A percentile compares a stretch with the other conserved stretches of the same genome.
Conservation (phyloP, 1,140 invertebrate species). For the Tetragonula clypearis region DNA sequence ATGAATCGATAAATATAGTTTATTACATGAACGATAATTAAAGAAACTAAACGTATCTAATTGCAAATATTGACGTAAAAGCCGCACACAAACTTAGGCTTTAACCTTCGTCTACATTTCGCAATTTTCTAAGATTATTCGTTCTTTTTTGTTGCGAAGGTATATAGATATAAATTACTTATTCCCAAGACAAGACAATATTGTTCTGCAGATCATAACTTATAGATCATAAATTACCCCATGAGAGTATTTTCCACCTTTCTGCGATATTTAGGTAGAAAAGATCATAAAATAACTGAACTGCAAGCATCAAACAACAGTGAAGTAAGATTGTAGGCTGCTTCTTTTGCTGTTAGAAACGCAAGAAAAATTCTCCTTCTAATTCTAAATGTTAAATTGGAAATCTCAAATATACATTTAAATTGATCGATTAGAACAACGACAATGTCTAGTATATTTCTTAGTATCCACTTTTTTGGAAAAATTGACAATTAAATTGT, state of each 20-base stretch:
- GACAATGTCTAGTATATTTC: not conserved
- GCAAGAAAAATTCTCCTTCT: not conserved
- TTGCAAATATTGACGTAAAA: not conserved
- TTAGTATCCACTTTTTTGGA: too few relatives aligned
- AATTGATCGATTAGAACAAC: not conserved
- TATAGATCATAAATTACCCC: too few relatives aligned
- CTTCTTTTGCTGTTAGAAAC: not conserved
- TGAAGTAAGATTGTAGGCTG: not conserved
- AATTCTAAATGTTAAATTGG: too few relatives aligned
- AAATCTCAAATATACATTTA: not conserved
- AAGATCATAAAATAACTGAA: not conserved
- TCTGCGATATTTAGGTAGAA: not conserved
- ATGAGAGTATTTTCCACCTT: too few relatives aligned
- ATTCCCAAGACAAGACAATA: too few relatives aligned
- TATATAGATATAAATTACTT: not conserved
- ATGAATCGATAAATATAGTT: conserved; percentile 5
- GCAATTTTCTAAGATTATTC: conserved; percentile 9
- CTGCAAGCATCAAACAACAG: not conserved
- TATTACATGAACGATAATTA: conserved; percentile 9
- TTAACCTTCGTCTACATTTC: conserved; percentile 48
- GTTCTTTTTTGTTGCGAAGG: not conserved
- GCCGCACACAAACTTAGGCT: not conserved
- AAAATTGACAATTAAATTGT: too few relatives aligned
- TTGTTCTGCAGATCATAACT: too few relatives aligned
- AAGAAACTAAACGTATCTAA: conserved; percentile 13